These are phyloP conservation scores for Parelbella ahira DNA, from an alignment of 2,888 invertebrate species.

Conservation along the genomic window DNA sequence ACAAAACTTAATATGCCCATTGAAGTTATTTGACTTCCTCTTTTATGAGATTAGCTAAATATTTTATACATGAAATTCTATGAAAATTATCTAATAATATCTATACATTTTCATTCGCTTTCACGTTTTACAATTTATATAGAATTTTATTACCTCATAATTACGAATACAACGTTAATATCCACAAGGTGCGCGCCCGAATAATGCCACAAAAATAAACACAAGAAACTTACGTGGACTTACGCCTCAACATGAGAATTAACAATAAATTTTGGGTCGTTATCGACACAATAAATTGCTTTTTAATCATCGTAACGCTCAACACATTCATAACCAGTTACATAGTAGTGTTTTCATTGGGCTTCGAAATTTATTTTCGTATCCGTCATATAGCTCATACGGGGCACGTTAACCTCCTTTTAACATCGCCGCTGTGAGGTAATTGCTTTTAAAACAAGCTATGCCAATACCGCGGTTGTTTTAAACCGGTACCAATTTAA, in stretches of 20 bases:
- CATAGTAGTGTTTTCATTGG: constrained; percentile 15
- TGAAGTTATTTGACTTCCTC: too few species aligned
- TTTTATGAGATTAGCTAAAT: too few species aligned
- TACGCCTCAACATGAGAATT: constrained; percentile 16
- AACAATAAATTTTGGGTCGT: constrained; percentile 21
- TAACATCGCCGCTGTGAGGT: constrained; percentile 14
- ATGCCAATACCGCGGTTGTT: constrained; percentile 22
- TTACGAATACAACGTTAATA: constrained; percentile 1
- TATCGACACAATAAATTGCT: constrained; percentile 21
- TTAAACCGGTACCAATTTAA: constrained; percentile 45
- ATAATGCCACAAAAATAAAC: constrained; percentile 10
- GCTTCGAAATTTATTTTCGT: constrained; percentile 15
- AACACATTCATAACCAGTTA: constrained; percentile 17
- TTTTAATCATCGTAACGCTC: constrained; percentile 23
- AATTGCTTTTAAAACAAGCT: constrained; percentile 23
- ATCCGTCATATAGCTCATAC: constrained; percentile 15
- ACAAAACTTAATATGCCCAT: too few species aligned
- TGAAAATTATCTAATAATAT: too few species aligned
- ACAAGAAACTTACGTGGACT: constrained; percentile 3
- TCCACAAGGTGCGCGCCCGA: constrained; percentile 1
- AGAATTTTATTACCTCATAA: too few species aligned
- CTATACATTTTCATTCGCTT: too few species aligned
- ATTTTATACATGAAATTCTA: too few species aligned
- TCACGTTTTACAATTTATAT: too few species aligned
- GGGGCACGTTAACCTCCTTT: constrained; percentile 16